phyloP scores from a whole-genome alignment of 2,888 invertebrate genomes.

The Mayetiola destructor region DNA sequence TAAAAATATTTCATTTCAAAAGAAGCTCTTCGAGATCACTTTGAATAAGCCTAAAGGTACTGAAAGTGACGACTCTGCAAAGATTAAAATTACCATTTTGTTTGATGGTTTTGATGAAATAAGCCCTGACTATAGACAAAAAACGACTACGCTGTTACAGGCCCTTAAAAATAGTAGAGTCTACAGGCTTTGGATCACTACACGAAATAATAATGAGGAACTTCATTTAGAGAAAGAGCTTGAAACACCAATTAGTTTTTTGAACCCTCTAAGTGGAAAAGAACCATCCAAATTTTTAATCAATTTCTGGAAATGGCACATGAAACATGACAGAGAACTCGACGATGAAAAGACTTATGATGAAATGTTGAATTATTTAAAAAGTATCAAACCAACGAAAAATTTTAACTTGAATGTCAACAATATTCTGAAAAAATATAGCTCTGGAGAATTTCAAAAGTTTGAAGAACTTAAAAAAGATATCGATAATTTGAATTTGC shows the following conservation, averaged over 20 bases:
- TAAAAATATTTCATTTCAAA: not conserved
- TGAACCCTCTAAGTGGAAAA: not conserved
- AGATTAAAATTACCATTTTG: not conserved
- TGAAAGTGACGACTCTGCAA: not conserved
- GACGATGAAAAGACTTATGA: not conserved
- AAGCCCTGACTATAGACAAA: not conserved
- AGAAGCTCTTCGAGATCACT: not conserved
- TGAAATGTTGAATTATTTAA: not conserved
- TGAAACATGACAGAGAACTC: not conserved
- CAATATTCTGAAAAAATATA: not conserved
- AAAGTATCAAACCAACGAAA: not conserved
- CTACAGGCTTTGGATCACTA: not conserved
- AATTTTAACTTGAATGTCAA: not conserved
- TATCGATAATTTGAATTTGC: not conserved
- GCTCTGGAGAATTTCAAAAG: not conserved
- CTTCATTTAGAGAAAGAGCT: not conserved
- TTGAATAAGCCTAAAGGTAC: not conserved
- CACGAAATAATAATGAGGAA: not conserved
- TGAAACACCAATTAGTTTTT: not conserved
- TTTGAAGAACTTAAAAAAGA: not conserved
- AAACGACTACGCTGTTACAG: not conserved
- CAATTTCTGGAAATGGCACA: not conserved
- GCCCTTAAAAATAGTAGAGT: not conserved
- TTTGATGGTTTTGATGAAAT: not conserved
- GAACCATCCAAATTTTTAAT: not conserved